Conservation (phyloP, 2,113 vertebrate genomes). For the Acrocephalus kingi region DNA sequence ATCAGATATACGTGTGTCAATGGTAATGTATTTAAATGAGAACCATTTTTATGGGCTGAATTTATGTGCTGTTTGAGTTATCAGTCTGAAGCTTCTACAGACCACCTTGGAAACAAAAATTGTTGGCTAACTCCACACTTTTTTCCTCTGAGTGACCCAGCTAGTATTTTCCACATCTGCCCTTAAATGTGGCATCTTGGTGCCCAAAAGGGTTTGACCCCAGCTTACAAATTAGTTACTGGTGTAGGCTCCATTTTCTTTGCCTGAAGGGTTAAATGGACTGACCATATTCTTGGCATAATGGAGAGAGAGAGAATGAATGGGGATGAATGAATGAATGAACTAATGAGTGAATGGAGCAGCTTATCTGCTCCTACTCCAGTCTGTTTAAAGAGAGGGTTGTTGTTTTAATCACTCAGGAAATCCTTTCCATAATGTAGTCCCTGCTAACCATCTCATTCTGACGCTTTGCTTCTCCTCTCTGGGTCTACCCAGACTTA, state of each 20-base stretch:
- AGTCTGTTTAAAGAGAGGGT: conserved; percentile 34
- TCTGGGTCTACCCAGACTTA: neutral
- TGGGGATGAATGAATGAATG: conserved; percentile 47
- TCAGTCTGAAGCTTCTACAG: neutral
- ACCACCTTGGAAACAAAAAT: neutral
- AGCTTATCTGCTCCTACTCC: conserved; percentile 52
- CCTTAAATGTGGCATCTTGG: neutral
- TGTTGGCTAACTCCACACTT: neutral
- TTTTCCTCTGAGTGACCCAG: neutral
- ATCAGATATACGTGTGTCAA: neutral
- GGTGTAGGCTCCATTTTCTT: neutral
- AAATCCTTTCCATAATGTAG: conserved; percentile 6
- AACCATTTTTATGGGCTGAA: neutral
- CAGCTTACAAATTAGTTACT: neutral
- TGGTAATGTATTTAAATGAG: neutral
- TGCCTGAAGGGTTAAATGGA: conserved; percentile 30
- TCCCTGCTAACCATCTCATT: neutral
- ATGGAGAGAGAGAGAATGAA: conserved; percentile 51
- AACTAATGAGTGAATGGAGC: conserved; percentile 63
- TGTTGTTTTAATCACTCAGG: conserved; percentile 32
- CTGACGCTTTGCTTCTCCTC: neutral
- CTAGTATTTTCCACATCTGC: neutral
- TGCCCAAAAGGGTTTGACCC: neutral
- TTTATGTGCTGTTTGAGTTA: neutral
- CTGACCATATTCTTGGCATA: neutral